Evolutionary conservation across 2,797 vertebrate species (phyloP).

Genomic region (Falco rusticolus): DNA sequence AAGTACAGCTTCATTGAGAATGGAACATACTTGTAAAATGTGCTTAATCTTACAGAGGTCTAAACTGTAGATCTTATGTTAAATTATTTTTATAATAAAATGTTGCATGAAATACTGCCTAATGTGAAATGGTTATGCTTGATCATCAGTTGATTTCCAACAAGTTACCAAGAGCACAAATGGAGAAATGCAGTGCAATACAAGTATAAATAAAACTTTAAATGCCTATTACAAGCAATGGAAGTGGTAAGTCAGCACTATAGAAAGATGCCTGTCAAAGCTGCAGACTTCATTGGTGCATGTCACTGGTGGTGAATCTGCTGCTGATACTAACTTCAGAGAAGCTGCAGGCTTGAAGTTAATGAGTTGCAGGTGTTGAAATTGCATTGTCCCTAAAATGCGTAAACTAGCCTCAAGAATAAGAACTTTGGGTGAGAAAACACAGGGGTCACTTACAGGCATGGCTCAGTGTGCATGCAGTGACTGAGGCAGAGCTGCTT

Average conservation of each 20-base stretch:
- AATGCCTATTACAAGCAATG: neutral
- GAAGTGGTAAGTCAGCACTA: neutral
- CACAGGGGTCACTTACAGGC: rapidly evolving
- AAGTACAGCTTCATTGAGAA: neutral
- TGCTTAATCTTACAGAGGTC: neutral
- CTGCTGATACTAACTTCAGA: neutral
- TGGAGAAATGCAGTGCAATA: neutral
- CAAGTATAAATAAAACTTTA: neutral
- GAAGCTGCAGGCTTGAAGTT: neutral
- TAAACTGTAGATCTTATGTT: slow-evolving; percentile 35
- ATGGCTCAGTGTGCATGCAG: rapidly evolving
- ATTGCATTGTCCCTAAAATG: neutral
- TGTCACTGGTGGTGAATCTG: rapidly evolving
- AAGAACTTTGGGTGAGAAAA: rapidly evolving
- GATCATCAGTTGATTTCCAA: neutral
- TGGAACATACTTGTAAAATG: neutral
- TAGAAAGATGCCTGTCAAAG: neutral
- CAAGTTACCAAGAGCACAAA: neutral
- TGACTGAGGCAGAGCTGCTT: rapidly evolving
- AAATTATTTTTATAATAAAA: slow-evolving; percentile 73
- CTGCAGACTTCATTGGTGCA: neutral
- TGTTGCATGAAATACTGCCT: slow-evolving; percentile 4
- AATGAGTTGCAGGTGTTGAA: neutral
- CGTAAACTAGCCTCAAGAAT: neutral
- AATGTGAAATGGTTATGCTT: neutral